Conservation (phyloP, 2,888 invertebrate species). For the Amorpha juglandis region DNA sequence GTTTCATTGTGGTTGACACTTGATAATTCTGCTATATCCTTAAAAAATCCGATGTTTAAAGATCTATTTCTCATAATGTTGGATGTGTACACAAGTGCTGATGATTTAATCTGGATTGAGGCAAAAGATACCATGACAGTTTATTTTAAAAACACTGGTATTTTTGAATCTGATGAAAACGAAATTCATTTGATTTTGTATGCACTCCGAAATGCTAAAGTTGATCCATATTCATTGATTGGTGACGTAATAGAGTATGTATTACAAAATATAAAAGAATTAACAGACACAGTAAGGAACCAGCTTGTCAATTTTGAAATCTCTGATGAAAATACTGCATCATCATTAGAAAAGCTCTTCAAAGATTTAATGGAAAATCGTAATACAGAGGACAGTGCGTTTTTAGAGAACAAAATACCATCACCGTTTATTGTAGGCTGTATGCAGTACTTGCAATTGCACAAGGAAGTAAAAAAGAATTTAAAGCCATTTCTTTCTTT, state of each 20-base stretch:
- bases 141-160: constrained; percentile 85
- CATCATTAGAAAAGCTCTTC: constrained; percentile 65
- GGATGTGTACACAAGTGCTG: constrained; percentile 77
- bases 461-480: constrained; percentile 65
- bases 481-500: constrained; percentile 71
- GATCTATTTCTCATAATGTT: constrained; percentile 83
- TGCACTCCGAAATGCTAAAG: constrained; percentile 65
- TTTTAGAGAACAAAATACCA: constrained; percentile 70
- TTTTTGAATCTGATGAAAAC: constrained; percentile 86
- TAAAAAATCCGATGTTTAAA: constrained; percentile 80
- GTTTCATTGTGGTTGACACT: constrained; percentile 74
- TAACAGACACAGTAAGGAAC: constrained; percentile 62
- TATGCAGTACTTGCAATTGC: constrained; percentile 63
- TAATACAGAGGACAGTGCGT: constrained; percentile 60
- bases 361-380: constrained; percentile 69
- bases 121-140: constrained; percentile 81
- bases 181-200: constrained; percentile 89
- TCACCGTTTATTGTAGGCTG: constrained; percentile 75
- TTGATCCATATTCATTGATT: constrained; percentile 61
- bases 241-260: constrained; percentile 70
- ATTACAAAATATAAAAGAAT: constrained; percentile 59
- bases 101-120: constrained; percentile 72
- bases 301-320: constrained; percentile 70
- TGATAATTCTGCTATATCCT: constrained; percentile 80
- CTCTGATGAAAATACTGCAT: constrained; percentile 59